Conservation (phyloP, 2,888 invertebrate genomes). For the Dichetophora obliterata region DNA sequence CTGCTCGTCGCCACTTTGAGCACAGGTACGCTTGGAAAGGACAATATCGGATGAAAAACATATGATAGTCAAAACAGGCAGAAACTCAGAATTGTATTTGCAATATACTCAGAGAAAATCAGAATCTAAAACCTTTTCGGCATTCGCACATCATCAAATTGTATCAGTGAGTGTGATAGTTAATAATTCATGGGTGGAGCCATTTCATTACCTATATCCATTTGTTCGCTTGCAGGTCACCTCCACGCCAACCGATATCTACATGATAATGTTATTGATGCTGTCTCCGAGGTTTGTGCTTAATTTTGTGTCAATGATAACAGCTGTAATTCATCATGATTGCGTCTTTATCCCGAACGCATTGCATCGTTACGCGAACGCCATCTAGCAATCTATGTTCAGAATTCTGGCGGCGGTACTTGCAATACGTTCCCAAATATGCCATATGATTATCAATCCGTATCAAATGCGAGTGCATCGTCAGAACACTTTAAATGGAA, state of each 20-base stretch:
- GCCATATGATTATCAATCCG: slow-evolving; percentile 95
- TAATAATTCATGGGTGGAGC: not conserved
- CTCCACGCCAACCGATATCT: slow-evolving; percentile 99
- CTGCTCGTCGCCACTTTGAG: slow-evolving; percentile 89
- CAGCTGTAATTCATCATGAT: slow-evolving; percentile 46
- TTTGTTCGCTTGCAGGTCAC: slow-evolving; percentile 74
- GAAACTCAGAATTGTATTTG: slow-evolving; percentile 99
- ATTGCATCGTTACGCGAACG: slow-evolving; percentile 81
- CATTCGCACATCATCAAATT: slow-evolving; percentile 99
- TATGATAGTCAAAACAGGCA: slow-evolving; percentile 98
- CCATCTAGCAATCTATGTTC: slow-evolving; percentile 70
- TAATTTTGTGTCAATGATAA: slow-evolving; percentile 91
- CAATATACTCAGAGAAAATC: slow-evolving; percentile 98
- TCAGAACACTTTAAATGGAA: slow-evolving; percentile 84
- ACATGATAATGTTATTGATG: slow-evolving; percentile 99
- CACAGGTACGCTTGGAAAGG: slow-evolving; percentile 99
- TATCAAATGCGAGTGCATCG: slow-evolving; percentile 97
- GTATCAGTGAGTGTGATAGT: slow-evolving; percentile 75
- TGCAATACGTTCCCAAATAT: slow-evolving; percentile 98
- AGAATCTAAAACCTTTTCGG: slow-evolving; percentile 98
- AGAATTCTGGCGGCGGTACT: slow-evolving; percentile 70
- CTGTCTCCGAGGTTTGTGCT: slow-evolving; percentile 90
- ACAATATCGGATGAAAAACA: slow-evolving; percentile 98
- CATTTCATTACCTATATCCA: not conserved
- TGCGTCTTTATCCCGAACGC: slow-evolving; percentile 91